Conservation (phyloP, 1,140 invertebrate genomes). For the Ladona fulva region DNA sequence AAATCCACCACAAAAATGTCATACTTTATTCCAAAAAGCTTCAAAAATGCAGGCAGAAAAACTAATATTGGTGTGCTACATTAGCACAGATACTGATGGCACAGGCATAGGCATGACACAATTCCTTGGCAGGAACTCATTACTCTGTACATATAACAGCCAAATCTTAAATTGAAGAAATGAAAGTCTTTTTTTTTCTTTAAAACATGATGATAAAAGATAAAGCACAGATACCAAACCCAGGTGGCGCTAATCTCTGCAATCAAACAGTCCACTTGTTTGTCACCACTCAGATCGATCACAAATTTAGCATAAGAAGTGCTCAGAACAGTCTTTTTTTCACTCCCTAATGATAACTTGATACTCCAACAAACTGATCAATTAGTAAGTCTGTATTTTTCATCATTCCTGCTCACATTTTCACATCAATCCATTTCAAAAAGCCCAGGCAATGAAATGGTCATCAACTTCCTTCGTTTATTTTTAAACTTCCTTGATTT, state of each 20-base stretch:
- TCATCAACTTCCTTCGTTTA: not conserved
- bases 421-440: not conserved
- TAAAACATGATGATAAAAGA: not conserved
- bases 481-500: not conserved
- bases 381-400: not conserved
- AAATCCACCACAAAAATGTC: not conserved
- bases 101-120: constrained; percentile 7
- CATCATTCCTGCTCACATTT: not conserved
- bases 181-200: not conserved
- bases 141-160: constrained; percentile 5
- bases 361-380: too few species aligned
- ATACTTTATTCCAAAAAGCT: not conserved
- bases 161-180: not conserved
- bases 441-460: not conserved
- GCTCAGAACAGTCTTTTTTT: too few species aligned
- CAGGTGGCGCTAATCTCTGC: not conserved
- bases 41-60: constrained; percentile 6
- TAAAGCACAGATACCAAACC: not conserved
- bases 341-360: too few species aligned
- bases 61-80: not conserved
- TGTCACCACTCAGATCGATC: too few species aligned
- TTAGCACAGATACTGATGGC: not conserved
- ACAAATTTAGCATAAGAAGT: too few species aligned
- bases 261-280: too few species aligned
- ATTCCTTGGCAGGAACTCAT: not conserved